Evolutionary conservation across 2,888 invertebrate species (phyloP), one percentile per base, ranked within the genome.

Genomic region (Heliothis peltigera): DNA sequence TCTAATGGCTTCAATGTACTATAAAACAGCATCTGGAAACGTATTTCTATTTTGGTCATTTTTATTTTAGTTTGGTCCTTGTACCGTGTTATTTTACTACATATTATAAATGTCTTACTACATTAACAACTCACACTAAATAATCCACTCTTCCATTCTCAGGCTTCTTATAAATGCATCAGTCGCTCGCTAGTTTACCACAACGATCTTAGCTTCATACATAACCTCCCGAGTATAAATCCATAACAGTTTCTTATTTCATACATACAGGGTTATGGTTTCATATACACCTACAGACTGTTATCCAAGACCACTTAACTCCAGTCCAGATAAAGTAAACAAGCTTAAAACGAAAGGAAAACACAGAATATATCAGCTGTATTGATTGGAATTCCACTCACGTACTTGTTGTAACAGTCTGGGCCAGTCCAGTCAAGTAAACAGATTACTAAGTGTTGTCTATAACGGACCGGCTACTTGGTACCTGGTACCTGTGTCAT

Each of bases 381-480:
- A 49, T 47, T 46, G 65, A 75, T 80, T 67, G 56, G 28, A 58
- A 77, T 75, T 70, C 80, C 46, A 15, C 7, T 44, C 72, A 53
- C 67, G 80, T 67, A 39, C 44, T 7, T 57, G 61, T 58, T 59
- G 72, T 77, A 71, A 59, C 66, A 59, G 59, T 53, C 52, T 49
- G 63, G 51, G 64, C 48, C 51, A 44, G 42, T 54, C 44, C 18
- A 35, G 57, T 64, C 35, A 47, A 32, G 64, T 71, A 58, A 76
- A 66, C 60, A 65, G 55, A 70, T 67, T 70, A 67, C 64, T 74
- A 66, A 68, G 64, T 66, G 32, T 39, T 49, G 73, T 68, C 59
- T 48, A 69, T 77, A 75, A 75, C 80, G 79, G 66, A 46, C 17
- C 42, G 46, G 61, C 63, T 58, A 54, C 39, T n/a, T 39, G 39